Conservation (phyloP, 2,797 vertebrate species). For the Periophthalmus magnuspinnatus region DNA sequence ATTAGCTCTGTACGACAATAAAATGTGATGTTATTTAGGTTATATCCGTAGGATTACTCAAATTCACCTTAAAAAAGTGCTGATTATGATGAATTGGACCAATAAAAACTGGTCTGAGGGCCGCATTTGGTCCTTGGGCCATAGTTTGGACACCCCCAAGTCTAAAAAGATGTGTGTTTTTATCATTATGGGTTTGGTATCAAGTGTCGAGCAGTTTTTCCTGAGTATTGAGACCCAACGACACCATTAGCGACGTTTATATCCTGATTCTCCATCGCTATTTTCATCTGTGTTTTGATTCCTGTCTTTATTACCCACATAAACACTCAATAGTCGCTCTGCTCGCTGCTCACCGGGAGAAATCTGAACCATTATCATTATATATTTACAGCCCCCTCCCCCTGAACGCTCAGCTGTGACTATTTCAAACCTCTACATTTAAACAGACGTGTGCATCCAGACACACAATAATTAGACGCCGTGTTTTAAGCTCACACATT, state of each 20-base stretch:
- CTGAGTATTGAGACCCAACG: no score
- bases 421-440: slow-evolving; percentile 18
- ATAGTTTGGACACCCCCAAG: no score
- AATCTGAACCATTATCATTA: slow-evolving; percentile 15
- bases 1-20: no score
- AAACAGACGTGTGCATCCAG: slow-evolving; percentile 1
- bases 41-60: no score
- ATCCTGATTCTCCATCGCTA: not conserved
- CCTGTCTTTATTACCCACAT: not conserved
- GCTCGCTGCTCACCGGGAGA: slow-evolving; percentile 14
- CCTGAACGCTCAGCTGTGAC: slow-evolving; percentile 5
- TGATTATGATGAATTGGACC: no score
- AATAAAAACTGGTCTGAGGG: no score
- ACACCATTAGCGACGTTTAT: not conserved
- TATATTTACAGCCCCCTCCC: slow-evolving; percentile 9
- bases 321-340: slow-evolving; percentile 14
- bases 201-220: no score
- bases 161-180: no score
- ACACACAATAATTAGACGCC: slow-evolving; percentile 19
- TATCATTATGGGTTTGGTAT: no score
- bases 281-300: not conserved
- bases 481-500: slow-evolving; percentile 10
- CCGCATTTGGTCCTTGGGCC: no score
- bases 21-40: no score
- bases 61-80: no score